Evolutionary conservation across 1,140 invertebrate genomes (phyloP).

Genomic region (Pseudomyrmex dendroicus): DNA sequence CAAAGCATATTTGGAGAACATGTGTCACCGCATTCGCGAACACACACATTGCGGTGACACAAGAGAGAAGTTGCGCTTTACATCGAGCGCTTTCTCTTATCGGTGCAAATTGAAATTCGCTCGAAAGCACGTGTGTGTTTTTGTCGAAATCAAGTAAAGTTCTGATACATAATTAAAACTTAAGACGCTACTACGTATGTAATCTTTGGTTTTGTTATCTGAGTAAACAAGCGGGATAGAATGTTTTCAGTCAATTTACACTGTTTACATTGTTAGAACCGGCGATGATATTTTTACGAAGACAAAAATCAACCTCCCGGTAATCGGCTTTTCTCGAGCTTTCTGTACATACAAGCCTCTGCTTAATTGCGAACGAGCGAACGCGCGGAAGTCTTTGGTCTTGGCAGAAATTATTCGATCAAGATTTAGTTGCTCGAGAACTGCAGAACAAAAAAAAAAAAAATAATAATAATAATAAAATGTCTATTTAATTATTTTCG

Average conservation of each 20-base stretch:
- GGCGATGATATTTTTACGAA: conserved; percentile 36
- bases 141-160: neutral
- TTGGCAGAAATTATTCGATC: conserved; percentile 16
- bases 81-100: conserved; percentile 4
- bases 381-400: conserved; percentile 2
- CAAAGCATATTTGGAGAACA: conserved; percentile 31
- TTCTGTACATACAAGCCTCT: conserved; percentile 21
- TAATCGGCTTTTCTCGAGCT: conserved; percentile 47
- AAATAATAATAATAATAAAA: neutral
- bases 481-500: neutral
- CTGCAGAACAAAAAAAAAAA: neutral
- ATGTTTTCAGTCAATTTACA: conserved; percentile 41
- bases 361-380: conserved; percentile 14
- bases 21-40: neutral
- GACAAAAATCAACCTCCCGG: conserved; percentile 44
- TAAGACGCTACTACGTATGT: neutral
- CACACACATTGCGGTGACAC: conserved; percentile 28
- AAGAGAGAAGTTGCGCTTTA: conserved; percentile 35
- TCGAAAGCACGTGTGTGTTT: neutral
- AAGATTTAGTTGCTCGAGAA: neutral
- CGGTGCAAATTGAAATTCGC: conserved; percentile 10
- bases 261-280: conserved; percentile 21
- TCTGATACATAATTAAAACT: neutral
- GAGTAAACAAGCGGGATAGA: conserved; percentile 4
- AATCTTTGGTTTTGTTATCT: neutral